Evolutionary conservation across 53 echinoderm and acorn worm genomes (phyloP).

Genomic region (Temnopleurus reevesii): DNA sequence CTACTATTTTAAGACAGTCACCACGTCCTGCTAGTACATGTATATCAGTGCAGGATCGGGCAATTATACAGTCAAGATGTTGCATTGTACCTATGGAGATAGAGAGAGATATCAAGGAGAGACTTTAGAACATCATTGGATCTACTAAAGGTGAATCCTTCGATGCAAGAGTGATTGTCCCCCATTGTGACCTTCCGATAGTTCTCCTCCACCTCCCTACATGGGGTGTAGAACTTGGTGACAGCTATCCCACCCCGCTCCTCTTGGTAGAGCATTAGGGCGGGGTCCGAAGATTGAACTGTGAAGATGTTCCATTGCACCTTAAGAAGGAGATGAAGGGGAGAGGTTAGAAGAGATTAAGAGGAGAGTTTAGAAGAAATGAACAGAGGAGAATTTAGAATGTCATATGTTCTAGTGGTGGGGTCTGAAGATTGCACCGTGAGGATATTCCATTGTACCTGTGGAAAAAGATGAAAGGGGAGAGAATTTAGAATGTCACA

Average conservation of each 20-base stretch:
- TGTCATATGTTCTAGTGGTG: too few relatives aligned
- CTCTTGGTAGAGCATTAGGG: constrained; percentile 88
- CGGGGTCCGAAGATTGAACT: constrained; percentile 88
- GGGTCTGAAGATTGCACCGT: background rate
- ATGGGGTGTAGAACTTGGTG: constrained; percentile 94
- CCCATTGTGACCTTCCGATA: constrained; percentile 71
- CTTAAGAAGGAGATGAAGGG: constrained; percentile 11
- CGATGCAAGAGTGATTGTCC: constrained; percentile 62
- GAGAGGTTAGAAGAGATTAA: background rate
- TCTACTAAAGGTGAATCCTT: too few relatives aligned
- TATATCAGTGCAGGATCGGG: constrained; percentile 82
- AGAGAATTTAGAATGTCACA: background rate
- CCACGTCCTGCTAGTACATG: background rate
- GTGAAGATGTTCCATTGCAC: constrained; percentile 99
- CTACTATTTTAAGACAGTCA: too few relatives aligned
- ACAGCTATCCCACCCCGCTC: constrained; percentile 85
- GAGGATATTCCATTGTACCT: background rate
- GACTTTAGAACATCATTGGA: too few relatives aligned
- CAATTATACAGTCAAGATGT: constrained; percentile 97
- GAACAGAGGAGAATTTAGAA: too few relatives aligned
- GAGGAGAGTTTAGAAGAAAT: background rate
- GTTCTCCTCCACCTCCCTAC: constrained; percentile 93
- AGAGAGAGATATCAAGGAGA: too few relatives aligned
- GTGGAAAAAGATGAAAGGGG: background rate
- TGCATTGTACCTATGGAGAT: constrained; percentile 85